Base-by-base conservation (phyloP, 2,888 invertebrate genomes). In the Oithona nana region DNA sequence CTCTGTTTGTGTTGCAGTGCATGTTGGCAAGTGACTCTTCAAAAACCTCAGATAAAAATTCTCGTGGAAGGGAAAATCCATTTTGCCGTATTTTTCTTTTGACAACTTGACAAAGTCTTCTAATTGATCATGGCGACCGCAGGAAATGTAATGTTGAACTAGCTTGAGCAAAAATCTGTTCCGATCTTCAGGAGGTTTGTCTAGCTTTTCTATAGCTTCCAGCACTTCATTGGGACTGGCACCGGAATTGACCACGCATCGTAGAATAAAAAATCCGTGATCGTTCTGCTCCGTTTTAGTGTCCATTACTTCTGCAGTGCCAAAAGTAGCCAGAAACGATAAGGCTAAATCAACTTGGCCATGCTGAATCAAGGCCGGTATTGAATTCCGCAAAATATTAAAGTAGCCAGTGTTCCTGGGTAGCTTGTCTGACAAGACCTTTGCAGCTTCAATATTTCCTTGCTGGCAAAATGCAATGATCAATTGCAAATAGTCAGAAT, bases 321-420 rank as follows among this genome's bases (percentile, higher is more conserved):
- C n/a, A 24, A 54, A 54, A 26, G 13, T 20, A 16, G 54, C 2
- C 24, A 54, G 26, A 20, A 54, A 24, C 2, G 22, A 20, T 16
- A 54, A 54, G 26, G 54, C 54, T 16, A 54, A 2, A 24, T 54
- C 54, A 3, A 16, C 54, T 4, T 54, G 20, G 16, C 54, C 54
- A 16, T 24, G 26, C 6, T 48, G 24, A 3, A 59, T 24, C 8
- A 59, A 26, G 4, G 26, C n/a, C 13, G 59, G 59, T 16, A 59
- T 50, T 16, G 22, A n/a, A 49, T 59, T 59, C 28, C 59, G 3
- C 50, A 59, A 26, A 4, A 28, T 50, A 2, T 59, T 48, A 28
- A 48, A 59, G 49, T 50, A 59, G 24, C 59, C 59, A 2, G 59
- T 28, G 11, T 59, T 59, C n/a, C 59, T 24, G 13, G 59, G 59